Conservation (phyloP, 2,888 invertebrate species). For the Cheilosia grossa region DNA sequence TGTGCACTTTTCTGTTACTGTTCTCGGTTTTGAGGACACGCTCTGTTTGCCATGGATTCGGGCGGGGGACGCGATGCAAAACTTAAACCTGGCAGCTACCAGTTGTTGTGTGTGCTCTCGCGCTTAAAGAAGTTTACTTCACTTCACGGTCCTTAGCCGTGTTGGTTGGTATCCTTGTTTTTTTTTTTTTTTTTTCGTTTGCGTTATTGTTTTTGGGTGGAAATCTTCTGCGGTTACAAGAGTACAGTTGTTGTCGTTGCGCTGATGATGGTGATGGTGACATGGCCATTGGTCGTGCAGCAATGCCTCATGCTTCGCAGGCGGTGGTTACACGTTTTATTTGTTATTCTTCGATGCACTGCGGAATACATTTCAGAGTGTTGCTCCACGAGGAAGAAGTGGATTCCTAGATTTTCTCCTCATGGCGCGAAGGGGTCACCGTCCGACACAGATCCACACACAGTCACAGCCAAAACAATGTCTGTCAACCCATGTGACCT, state of each 20-base stretch:
- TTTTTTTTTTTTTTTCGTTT: constrained; percentile 21
- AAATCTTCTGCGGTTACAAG: constrained; percentile 44
- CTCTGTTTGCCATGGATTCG: constrained; percentile 66
- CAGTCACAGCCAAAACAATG: not conserved
- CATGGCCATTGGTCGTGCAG: constrained; percentile 66
- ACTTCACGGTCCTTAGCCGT: constrained; percentile 61
- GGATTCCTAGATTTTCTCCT: constrained; percentile 24
- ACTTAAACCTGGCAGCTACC: constrained; percentile 52
- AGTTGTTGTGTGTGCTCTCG: constrained; percentile 40
- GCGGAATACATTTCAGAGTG: constrained; percentile 17
- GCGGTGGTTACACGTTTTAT: constrained; percentile 57
- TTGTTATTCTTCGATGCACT: constrained; percentile 40
- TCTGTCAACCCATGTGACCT: not conserved
- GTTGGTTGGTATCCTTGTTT: constrained; percentile 46
- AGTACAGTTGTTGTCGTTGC: constrained; percentile 17
- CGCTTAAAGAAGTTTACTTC: constrained; percentile 44
- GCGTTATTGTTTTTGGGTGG: constrained; percentile 42
- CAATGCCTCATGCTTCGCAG: constrained; percentile 47
- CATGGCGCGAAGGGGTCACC: constrained; percentile 19
- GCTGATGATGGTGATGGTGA: constrained; percentile 35
- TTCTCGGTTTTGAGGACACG: constrained; percentile 62
- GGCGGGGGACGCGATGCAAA: constrained; percentile 64
- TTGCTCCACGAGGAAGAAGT: constrained; percentile 14
- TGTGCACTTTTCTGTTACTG: constrained; percentile 48
- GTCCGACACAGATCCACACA: constrained; percentile 2